Percentiles rank a stretch among this genome's conserved stretches.
phyloP scores from a whole-genome alignment of 2,888 invertebrate species.

The Lithophane leautieri region DNA sequence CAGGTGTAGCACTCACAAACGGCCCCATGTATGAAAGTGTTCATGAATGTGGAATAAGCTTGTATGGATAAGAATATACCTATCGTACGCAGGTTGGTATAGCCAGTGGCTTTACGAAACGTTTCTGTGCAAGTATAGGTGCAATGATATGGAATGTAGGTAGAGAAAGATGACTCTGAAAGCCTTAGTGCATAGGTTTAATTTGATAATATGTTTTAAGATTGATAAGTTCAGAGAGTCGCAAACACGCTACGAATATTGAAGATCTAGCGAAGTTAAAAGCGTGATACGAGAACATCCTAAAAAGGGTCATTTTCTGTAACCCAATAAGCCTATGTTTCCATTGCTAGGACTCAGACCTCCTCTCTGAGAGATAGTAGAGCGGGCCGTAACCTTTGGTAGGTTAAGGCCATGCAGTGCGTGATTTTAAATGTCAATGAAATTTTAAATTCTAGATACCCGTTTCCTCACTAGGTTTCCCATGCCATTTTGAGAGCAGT shows the following conservation, averaged over 20 bases:
- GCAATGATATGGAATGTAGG: neutral
- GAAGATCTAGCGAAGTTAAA: neutral
- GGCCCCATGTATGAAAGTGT: constrained; percentile 34
- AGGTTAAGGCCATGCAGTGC: neutral
- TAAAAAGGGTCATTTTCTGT: neutral
- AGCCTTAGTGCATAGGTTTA: no score
- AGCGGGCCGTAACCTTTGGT: neutral
- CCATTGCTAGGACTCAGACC: neutral
- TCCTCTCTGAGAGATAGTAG: neutral
- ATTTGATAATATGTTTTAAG: neutral
- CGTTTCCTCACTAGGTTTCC: neutral
- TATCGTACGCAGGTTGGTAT: neutral
- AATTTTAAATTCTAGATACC: neutral
- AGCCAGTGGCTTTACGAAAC: neutral
- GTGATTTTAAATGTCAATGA: neutral
- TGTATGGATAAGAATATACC: constrained; percentile 8
- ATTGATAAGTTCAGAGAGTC: no score
- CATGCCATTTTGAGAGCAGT: neutral
- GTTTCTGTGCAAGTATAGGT: neutral
- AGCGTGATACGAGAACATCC: neutral
- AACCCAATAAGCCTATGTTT: neutral
- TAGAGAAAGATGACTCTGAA: neutral
- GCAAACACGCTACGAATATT: neutral
- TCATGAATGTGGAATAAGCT: constrained; percentile 33
- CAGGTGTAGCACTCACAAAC: constrained; percentile 23